Percentiles rank a stretch among this genome's conserved stretches.
phyloP scores from a whole-genome alignment of 2,113 vertebrate genomes.

The Speoplatyrhinus poulsoni region DNA sequence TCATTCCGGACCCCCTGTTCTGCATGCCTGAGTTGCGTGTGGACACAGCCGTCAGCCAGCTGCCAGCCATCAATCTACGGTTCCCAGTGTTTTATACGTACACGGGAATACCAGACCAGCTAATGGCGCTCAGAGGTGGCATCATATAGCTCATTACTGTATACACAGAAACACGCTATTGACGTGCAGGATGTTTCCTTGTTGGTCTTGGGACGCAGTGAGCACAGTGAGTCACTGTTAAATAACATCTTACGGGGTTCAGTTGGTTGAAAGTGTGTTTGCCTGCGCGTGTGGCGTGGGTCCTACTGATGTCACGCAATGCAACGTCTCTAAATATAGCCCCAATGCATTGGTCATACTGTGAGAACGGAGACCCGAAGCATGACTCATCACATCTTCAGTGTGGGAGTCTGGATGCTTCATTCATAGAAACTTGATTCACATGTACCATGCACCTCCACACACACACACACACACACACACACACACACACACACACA shows the following conservation, averaged over 20 bases:
- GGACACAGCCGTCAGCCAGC: not conserved
- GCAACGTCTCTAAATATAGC: constrained; percentile 28
- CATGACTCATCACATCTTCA: constrained; percentile 38
- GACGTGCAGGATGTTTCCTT: not conserved
- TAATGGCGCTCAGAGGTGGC: too few relatives aligned
- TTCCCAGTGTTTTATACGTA: not conserved
- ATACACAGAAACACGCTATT: not conserved
- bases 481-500: too few relatives aligned
- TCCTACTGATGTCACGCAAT: not conserved
- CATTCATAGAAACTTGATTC: constrained; percentile 45
- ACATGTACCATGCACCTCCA: too few relatives aligned
- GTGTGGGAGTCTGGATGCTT: constrained; percentile 29
- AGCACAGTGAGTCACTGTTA: not conserved
- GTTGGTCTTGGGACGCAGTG: not conserved
- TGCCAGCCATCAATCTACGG: not conserved
- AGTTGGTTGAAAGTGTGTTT: not conserved
- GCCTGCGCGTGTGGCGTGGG: constrained; percentile 18
- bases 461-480: too few relatives aligned
- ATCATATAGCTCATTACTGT: not conserved
- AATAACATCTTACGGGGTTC: too few relatives aligned
- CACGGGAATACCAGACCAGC: not conserved
- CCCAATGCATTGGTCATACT: constrained; percentile 3
- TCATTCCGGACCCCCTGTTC: constrained; percentile 1
- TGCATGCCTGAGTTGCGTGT: constrained; percentile 7
- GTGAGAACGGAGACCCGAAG: constrained; percentile 18